Evolutionary conservation across 92 coral and sea anemone species (phyloP), one percentile per base, ranked within the genome.

Genomic region (Phymanthus crucifer): DNA sequence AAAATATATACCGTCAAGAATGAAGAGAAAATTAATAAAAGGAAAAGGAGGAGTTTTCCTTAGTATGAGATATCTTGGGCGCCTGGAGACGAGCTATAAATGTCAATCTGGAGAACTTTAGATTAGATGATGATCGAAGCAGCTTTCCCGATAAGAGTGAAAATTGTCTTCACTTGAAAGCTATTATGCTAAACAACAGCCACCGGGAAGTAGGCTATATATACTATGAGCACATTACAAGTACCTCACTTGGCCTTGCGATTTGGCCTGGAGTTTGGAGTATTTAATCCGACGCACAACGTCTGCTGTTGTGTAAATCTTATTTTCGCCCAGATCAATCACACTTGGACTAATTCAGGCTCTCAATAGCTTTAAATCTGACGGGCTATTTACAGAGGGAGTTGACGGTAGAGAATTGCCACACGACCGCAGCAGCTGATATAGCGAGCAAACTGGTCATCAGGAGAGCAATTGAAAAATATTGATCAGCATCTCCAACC

Each of bases 371-470:
- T 6, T 61, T 12, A 61, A 61, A 1, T 29, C 12, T 61, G 68
- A 61, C 68, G 29, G 68, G 17, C 17, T 61, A 27, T 61, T 61
- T 61, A 61, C 68, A n/a, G 36, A 61, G 68, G 68, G 68, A 24
- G 68, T 61, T 8, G 17, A 26, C 68, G 26, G 12, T 17, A 8
- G 29, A 2, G 68, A 61, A 29, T 61, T 24, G 68, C 34, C 34
- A 2, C 18, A 12, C 33, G n/a, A 61, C 35, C 68, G 11, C 33
- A 61, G 29, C 68, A 61, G 68, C 68, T 61, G 68, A 61, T 61
- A 61, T 1, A 33, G 26, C 68, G 34, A 29, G 29, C 9, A n/a
- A 11, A 29, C 68, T 61, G 17, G 68, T 61, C 68, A 29, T 61
- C 17, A n/a, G 68, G 27, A 24, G 33, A 5, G 13, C 68, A 11